Conservation (phyloP, 2,113 vertebrate genomes). For the Alosa alosa region DNA sequence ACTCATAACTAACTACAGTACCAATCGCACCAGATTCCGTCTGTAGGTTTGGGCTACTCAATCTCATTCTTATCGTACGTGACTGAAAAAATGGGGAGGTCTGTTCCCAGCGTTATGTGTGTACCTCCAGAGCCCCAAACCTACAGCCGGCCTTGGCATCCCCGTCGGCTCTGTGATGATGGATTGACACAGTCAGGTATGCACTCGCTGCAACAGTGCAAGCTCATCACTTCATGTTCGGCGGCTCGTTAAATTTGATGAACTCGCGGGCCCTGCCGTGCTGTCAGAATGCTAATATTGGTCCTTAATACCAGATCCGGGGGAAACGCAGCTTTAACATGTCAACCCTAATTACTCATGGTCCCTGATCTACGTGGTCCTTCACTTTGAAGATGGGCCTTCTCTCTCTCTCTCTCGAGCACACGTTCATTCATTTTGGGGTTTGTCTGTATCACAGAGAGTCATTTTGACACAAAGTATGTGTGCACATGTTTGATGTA, state of each 20-base stretch:
- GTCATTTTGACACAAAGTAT: not conserved
- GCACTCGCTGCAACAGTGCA: not conserved
- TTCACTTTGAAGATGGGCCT: not conserved
- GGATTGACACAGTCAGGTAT: not conserved
- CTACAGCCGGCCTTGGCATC: too few species aligned
- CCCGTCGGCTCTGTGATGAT: not conserved
- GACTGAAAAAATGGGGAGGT: too few species aligned
- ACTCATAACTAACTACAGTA: too few species aligned
- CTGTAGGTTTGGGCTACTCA: too few species aligned
- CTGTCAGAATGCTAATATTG: constrained; percentile 14
- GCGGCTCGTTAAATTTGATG: constrained; percentile 20
- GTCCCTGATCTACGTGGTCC: not conserved
- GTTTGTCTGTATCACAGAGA: not conserved
- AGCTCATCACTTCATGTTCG: not conserved
- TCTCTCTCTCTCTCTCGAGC: not conserved
- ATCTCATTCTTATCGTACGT: too few species aligned
- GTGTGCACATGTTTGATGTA: not conserved
- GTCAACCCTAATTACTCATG: not conserved
- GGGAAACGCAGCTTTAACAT: constrained; percentile 8
- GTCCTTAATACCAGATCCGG: not conserved
- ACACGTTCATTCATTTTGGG: not conserved
- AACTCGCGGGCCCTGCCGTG: not conserved
- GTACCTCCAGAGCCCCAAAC: not conserved
- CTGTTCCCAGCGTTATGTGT: not conserved
- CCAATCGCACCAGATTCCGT: too few species aligned